These are phyloP conservation scores for Chromobotia macracanthus DNA, from an alignment of 2,797 vertebrate genomes.

Conservation along the genomic window DNA sequence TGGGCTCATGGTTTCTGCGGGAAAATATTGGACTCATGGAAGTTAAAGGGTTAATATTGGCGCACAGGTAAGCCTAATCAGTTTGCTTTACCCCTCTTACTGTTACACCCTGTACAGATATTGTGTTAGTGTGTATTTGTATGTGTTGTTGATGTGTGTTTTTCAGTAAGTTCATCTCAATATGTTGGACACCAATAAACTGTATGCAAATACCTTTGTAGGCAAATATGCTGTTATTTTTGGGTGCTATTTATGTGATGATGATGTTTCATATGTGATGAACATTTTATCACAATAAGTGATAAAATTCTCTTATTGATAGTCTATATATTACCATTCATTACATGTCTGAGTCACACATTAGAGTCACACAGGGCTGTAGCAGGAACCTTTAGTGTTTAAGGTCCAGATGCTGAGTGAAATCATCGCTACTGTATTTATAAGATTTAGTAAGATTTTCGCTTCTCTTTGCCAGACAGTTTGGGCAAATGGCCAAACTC, in stretches of 20 bases:
- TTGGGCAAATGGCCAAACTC: slow-evolving; percentile 69
- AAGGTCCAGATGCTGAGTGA: slow-evolving; percentile 11
- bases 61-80: slow-evolving; percentile 14
- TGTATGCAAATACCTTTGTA: no score
- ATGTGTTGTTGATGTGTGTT: neutral
- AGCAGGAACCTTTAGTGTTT: neutral
- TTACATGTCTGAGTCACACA: no score
- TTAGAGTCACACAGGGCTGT: neutral
- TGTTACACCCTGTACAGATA: neutral
- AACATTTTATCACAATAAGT: no score
- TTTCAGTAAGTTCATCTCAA: neutral
- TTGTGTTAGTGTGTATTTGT: neutral
- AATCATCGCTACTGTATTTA: slow-evolving; percentile 49
- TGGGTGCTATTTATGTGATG: no score
- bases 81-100: neutral
- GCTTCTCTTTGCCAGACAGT: slow-evolving; percentile 54
- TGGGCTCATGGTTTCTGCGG: neutral
- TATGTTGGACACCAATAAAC: no score
- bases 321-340: no score
- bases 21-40: neutral
- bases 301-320: no score
- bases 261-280: no score
- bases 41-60: neutral
- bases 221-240: no score
- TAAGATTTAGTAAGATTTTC: slow-evolving; percentile 47